Evolutionary conservation across 2,888 invertebrate species (phyloP).

Genomic region (Drosophila anceps): DNA sequence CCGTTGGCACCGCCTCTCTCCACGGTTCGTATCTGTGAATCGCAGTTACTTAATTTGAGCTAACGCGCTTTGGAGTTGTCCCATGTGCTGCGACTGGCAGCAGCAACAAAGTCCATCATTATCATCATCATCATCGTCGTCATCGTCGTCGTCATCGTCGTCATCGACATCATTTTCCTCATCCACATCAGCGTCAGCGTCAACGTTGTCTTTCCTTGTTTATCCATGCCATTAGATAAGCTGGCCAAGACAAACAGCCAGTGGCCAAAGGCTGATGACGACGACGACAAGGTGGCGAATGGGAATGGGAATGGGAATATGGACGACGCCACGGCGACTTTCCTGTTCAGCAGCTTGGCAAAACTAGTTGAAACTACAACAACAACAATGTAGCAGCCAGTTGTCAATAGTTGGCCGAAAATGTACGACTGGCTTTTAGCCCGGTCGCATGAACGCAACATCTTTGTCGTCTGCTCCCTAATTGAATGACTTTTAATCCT

Average conservation of each 20-base stretch:
- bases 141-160: background rate
- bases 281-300: conserved; percentile 10
- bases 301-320: conserved; percentile 7
- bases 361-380: conserved; percentile 69
- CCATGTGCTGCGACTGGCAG: conserved; percentile 34
- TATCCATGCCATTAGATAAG: conserved; percentile 79
- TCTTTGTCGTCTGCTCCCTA: conserved; percentile 61
- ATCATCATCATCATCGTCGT: conserved; percentile 4
- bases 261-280: conserved; percentile 49
- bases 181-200: conserved; percentile 24
- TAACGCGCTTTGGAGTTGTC: conserved; percentile 70
- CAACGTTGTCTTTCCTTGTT: conserved; percentile 70
- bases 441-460: conserved; percentile 30
- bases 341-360: conserved; percentile 55
- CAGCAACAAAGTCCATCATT: conserved; percentile 4
- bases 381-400: conserved; percentile 13
- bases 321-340: conserved; percentile 44
- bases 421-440: conserved; percentile 16
- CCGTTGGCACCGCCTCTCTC: background rate
- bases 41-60: conserved; percentile 78
- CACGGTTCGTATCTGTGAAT: conserved; percentile 62
- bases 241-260: conserved; percentile 76
- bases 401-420: conserved; percentile 46
- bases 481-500: conserved; percentile 82
- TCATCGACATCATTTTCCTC: conserved; percentile 16